phyloP scores from a whole-genome alignment of 2,113 vertebrate species.

The Eleginops maclovinus region DNA sequence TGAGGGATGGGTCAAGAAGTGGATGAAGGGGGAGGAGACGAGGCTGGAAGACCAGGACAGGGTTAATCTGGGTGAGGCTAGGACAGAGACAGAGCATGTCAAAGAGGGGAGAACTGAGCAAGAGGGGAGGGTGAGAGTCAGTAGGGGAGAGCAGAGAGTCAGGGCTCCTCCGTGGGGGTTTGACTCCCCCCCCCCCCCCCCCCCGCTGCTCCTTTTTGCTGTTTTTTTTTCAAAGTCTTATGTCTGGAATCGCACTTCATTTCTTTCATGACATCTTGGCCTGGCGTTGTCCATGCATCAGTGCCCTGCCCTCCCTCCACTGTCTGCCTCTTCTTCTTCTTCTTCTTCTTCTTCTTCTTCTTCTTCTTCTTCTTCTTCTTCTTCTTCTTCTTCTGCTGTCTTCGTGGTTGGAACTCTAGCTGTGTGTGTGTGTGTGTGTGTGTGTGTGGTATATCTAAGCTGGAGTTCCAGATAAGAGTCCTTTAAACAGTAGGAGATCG shows the following conservation, averaged over 20 bases:
- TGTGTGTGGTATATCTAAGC: slow-evolving; percentile 39
- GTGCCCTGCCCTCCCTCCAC: slow-evolving; percentile 61
- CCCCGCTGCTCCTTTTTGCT: slow-evolving; percentile 38
- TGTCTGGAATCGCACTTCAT: slow-evolving; percentile 67
- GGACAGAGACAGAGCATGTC: slow-evolving; percentile 59
- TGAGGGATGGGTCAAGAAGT: slow-evolving; percentile 59
- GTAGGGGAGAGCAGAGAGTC: slow-evolving; percentile 46
- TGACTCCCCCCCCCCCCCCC: slow-evolving; percentile 46
- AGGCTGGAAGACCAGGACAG: slow-evolving; percentile 26
- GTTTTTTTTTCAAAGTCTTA: slow-evolving; percentile 34
- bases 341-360: slow-evolving; percentile 34
- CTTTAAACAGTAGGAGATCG: slow-evolving; percentile 62
- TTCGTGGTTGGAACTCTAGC: slow-evolving; percentile 39
- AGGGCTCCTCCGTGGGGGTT: slow-evolving; percentile 58
- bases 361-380: no score
- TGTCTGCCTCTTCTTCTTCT: slow-evolving; percentile 42
- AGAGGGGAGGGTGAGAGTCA: slow-evolving; percentile 23
- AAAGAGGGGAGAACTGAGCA: slow-evolving; percentile 29
- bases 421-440: slow-evolving; percentile 26
- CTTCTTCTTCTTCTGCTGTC: slow-evolving; percentile 34
- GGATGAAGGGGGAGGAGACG: slow-evolving; percentile 35
- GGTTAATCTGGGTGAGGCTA: slow-evolving; percentile 57
- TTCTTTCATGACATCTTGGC: slow-evolving; percentile 70
- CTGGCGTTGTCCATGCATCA: slow-evolving; percentile 65
- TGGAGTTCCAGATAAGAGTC: slow-evolving; percentile 67